Base-by-base conservation (phyloP, 1,140 invertebrate species). In the Saccostrea echinata region DNA sequence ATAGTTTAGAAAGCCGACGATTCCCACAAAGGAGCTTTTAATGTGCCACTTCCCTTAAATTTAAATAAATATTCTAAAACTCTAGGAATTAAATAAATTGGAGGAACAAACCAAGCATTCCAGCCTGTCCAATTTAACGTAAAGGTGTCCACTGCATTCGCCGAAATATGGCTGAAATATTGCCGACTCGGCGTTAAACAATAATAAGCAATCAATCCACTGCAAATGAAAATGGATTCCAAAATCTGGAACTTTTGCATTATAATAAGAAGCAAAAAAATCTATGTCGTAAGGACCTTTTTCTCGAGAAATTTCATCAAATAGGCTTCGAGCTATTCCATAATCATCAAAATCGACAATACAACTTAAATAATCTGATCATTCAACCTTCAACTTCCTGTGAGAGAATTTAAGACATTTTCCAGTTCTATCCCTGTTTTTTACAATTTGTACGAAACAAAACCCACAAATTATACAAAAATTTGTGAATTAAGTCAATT, bases 301-400 rank as follows among this genome's bases (percentile, higher is more conserved):
- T 35, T 53, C 57, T 30, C n/a, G n/a, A 16, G 83, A 33, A 51
- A 90, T 51, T 21, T 71, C 18, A 13, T 64, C 8, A 24, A 88
- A 88, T 52, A 90, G 24, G 16, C 35, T 12, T 35, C 18, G 18
- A 12, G 86, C 53, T 24, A 88, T 85, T 24, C 71, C 84, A 84
- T 84, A 90, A 84, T 90, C 89, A 88, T 90, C 86, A 84, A 30
- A 52, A 71, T 85, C 89, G 30, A 86, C 27, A 13, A 88, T 86
- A 8, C 51, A 53, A 57, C 57, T 76, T 16, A 88, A 35, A 86
- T 71, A 88, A 88, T 88, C 89, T 51, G 89, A 83, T 55, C 55
- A 85, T 18, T 90, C 86, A 43, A 43, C 43, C 9, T 9, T 43
- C 43, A n/a, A n/a, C n/a, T n/a, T n/a, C n/a, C n/a, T n/a, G n/a